Evolutionary conservation across 2,888 invertebrate species (phyloP).

Genomic region (Cremastobaeus sp.): DNA sequence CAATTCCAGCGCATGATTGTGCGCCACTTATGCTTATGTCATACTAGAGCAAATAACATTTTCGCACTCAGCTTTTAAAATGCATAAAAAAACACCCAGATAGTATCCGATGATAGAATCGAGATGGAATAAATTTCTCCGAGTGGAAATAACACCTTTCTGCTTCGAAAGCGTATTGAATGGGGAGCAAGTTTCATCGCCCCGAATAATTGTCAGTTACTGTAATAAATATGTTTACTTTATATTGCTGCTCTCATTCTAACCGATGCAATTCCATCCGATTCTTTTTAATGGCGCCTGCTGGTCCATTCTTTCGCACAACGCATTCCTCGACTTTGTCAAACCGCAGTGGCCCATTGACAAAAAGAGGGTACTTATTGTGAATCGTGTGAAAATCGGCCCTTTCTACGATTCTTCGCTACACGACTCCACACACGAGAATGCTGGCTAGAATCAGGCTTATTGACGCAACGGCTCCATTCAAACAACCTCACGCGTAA

Average conservation of each 20-base stretch:
- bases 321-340: conserved; percentile 39
- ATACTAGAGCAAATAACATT: no score
- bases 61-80: no score
- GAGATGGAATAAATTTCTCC: background rate
- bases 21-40: no score
- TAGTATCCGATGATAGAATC: no score
- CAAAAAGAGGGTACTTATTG: conserved; percentile 41
- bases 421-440: conserved; percentile 10
- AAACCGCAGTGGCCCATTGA: conserved; percentile 36
- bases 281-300: conserved; percentile 8
- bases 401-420: conserved; percentile 18
- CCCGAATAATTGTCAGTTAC: conserved; percentile 1
- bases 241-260: conserved; percentile 17
- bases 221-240: conserved; percentile 1
- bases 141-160: no score
- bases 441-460: conserved; percentile 35
- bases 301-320: conserved; percentile 18
- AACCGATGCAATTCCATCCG: conserved; percentile 3
- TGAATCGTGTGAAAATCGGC: conserved; percentile 55
- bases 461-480: conserved; percentile 51
- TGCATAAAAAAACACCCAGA: no score
- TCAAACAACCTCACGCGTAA: conserved; percentile 49
- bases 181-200: background rate
- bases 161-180: no score
- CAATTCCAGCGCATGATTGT: no score